phyloP scores from a whole-genome alignment of 53 echinoderm and acorn worm species.

The Antedon mediterranea region DNA sequence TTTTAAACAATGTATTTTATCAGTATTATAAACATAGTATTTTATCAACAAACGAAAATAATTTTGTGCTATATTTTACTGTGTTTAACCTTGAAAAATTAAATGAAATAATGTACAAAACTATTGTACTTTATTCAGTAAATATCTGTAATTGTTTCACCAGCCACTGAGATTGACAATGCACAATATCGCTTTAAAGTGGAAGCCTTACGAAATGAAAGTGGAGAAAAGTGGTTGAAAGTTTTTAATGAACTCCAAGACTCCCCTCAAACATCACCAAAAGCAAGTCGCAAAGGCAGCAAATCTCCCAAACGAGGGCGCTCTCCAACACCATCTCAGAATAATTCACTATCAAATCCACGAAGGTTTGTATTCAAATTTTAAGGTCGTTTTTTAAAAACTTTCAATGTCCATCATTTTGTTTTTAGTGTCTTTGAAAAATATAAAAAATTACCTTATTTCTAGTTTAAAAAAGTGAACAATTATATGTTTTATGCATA shows the following conservation, averaged over 20 bases:
- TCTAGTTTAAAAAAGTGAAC: too few species aligned
- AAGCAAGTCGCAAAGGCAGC: conserved; percentile 6
- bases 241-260: conserved; percentile 72
- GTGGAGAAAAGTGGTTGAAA: conserved; percentile 79
- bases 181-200: conserved; percentile 50
- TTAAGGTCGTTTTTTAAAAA: too few species aligned
- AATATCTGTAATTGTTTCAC: neutral
- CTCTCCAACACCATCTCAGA: conserved; percentile 9
- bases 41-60: too few species aligned
- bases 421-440: too few species aligned
- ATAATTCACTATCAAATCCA: neutral
- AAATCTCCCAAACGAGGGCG: conserved; percentile 4
- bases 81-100: too few species aligned
- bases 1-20: too few species aligned
- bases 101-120: too few species aligned
- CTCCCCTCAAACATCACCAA: conserved; percentile 4
- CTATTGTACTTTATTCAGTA: neutral
- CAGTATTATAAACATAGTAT: too few species aligned
- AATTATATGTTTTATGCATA: too few species aligned
- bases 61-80: too few species aligned
- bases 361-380: neutral
- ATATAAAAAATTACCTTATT: too few species aligned
- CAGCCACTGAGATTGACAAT: conserved; percentile 11
- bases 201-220: conserved; percentile 61
- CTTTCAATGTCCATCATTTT: too few species aligned